Evolutionary conservation across 2,888 invertebrate genomes (phyloP), one percentile per base, ranked within the genome.

Genomic region (Ischnura elegans): DNA sequence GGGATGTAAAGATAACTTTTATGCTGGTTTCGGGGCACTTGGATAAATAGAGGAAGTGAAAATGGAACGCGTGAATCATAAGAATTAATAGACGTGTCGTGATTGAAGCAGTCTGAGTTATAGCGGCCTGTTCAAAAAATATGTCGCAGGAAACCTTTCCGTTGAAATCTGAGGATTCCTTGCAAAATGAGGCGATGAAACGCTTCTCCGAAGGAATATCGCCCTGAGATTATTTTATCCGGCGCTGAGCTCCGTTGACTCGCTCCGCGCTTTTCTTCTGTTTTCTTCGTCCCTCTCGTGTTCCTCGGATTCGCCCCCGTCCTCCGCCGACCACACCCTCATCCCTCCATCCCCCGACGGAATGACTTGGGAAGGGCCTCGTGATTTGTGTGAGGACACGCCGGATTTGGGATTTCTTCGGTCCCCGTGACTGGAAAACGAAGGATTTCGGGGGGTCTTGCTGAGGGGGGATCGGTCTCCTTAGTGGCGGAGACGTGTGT

Each of bases 381-480:
- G 76, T 76, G 76, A 36, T 76, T 29, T 76, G 76, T 76, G 76
- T 25, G 76, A 36, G 10, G 36, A 76, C 76, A 25, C 61, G 61
- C 25, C 19, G 61, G 76, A 29, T 76, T 36, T 36, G 36, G 76
- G 76, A 76, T 76, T 76, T 76, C 76, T 13, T 1, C 29, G 36
- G 36, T 36, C 76, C 29, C 76, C 76, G 76, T 76, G 76, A 76
- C 76, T 76, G 76, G 76, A 76, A 76, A 76, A 10, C 76, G 76
- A 76, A 76, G 76, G 76, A 36, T 36, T 29, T n/a, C 10, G 36
- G 76, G 10, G 36, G 29, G n/a, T 2, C n/a, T 25, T 21, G 1
- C 19, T 3, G 61, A n/a, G n/a, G 61, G n/a, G n/a, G 13, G 51
- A 19, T 13, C 51, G 51, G 51, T 51, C 51, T 51, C 8, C 51